Conservation (phyloP, 2,113 vertebrate genomes). For the Pimephales promelas region DNA sequence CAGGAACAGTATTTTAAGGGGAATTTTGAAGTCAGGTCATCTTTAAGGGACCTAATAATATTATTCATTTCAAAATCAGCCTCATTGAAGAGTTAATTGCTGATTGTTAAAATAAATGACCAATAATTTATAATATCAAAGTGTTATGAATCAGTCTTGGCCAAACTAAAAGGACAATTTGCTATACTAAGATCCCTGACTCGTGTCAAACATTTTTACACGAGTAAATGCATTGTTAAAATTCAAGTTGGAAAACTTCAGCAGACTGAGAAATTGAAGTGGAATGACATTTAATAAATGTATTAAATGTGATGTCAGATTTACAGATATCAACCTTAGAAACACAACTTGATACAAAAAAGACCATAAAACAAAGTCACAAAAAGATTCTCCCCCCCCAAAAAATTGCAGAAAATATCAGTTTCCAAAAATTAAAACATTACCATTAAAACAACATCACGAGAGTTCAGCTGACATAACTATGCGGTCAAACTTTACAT, state of each 20-base stretch:
- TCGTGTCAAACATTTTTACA: neutral
- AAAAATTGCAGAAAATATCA: neutral
- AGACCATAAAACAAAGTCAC: constrained; percentile 43
- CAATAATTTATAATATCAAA: neutral
- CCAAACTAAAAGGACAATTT: neutral
- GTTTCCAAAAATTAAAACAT: neutral
- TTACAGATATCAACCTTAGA: constrained; percentile 46
- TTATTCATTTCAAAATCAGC: neutral
- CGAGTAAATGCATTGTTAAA: neutral
- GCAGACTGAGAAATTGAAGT: constrained; percentile 29
- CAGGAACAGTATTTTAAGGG: neutral
- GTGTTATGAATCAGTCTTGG: neutral
- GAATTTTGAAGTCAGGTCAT: neutral
- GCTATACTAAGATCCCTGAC: neutral
- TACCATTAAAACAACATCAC: constrained; percentile 19
- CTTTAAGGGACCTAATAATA: neutral
- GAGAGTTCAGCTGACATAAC: neutral
- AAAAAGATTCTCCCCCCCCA: constrained; percentile 12
- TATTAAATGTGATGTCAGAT: constrained; percentile 25
- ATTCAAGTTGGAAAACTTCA: constrained; percentile 24
- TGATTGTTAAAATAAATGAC: neutral
- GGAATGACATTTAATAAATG: constrained; percentile 49
- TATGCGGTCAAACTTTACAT: neutral
- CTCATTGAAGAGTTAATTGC: neutral
- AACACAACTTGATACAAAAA: constrained; percentile 38